Percentiles rank a stretch among this genome's conserved stretches.
Evolutionary conservation across 2,888 invertebrate genomes (phyloP).

Genomic region (Drosophila anomalipes): DNA sequence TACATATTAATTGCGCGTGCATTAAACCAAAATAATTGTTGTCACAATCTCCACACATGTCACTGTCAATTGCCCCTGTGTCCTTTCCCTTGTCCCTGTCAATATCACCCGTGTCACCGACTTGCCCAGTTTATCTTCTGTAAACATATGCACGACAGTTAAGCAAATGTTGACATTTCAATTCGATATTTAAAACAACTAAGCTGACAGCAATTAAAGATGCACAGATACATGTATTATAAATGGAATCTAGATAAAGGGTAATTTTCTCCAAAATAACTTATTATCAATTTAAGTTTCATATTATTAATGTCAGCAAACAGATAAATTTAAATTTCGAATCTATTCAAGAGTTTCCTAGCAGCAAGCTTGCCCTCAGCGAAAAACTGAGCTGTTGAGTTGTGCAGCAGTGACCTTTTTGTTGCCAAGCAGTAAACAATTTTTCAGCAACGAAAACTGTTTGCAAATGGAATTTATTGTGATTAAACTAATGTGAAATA

Average conservation of each 20-base stretch:
- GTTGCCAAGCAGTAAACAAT: not conserved
- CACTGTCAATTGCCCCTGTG: conserved; percentile 28
- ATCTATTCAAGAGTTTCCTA: not conserved
- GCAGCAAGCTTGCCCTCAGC: not conserved
- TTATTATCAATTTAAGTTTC: not conserved
- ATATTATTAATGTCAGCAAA: not conserved
- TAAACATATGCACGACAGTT: conserved; percentile 39
- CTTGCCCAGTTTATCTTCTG: conserved; percentile 12
- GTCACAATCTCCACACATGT: conserved; percentile 40
- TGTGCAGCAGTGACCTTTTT: not conserved
- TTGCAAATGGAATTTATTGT: not conserved
- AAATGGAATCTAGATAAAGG: not conserved
- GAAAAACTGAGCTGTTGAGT: not conserved
- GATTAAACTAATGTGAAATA: not conserved
- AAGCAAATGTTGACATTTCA: conserved; percentile 63
- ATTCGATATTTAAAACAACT: conserved; percentile 47
- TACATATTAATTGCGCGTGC: conserved; percentile 47
- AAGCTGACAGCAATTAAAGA: conserved; percentile 41
- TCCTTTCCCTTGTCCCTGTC: not conserved
- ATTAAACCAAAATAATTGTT: conserved; percentile 41
- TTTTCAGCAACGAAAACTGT: not conserved
- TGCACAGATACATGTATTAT: not conserved
- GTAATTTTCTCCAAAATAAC: not conserved
- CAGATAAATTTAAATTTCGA: not conserved
- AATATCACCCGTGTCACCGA: not conserved